These are phyloP conservation scores for Stercorarius parasiticus DNA, from an alignment of 2,113 vertebrate species.

Conservation along the genomic window DNA sequence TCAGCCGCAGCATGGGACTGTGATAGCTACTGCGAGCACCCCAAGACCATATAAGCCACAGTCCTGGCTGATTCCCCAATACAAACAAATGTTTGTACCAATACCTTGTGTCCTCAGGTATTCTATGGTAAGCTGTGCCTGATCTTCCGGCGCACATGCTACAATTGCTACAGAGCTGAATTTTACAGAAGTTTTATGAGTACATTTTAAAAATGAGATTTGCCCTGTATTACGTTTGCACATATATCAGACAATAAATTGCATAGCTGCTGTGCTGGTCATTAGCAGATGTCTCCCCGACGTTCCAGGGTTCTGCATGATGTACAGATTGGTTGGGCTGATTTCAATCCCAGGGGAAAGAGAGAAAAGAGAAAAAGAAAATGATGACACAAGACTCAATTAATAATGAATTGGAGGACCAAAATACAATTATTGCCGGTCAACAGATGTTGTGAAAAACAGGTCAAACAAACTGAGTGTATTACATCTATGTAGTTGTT, in stretches of 20 bases:
- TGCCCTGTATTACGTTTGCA: not conserved
- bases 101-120: not conserved
- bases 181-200: not conserved
- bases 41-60: not conserved
- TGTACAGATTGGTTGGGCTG: not conserved
- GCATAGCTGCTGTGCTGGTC: not conserved
- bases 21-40: not conserved
- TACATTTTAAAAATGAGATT: not conserved
- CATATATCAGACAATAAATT: not conserved
- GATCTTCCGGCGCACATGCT: not conserved
- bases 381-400: not conserved
- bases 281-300: not conserved
- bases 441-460: not conserved
- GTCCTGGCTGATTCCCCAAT: not conserved
- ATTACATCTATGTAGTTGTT: not conserved
- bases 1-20: not conserved
- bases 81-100: fast-evolving
- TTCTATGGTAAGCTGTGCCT: not conserved
- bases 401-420: not conserved
- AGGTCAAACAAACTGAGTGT: not conserved
- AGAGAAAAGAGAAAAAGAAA: not conserved
- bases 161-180: not conserved
- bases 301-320: not conserved
- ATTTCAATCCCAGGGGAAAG: not conserved
- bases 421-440: not conserved